A percentile compares a stretch with the other conserved stretches of the same genome.
phyloP scores from a whole-genome alignment of 2,797 vertebrate genomes.

The Coilia nasus region DNA sequence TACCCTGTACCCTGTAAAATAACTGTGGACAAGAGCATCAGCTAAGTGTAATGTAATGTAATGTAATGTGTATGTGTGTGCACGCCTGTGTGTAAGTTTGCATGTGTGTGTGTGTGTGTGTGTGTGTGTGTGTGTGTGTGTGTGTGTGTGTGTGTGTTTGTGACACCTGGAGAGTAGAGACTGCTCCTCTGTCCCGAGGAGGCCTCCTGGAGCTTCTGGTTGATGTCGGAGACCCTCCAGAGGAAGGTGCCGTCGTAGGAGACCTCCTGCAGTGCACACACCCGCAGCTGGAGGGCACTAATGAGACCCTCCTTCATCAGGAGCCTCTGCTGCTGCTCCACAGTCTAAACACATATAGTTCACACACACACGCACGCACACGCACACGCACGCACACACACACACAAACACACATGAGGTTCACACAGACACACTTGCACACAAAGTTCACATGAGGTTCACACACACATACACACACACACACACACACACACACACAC shows the following conservation, averaged over 20 bases:
- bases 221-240: constrained; percentile 81
- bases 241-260: constrained; percentile 81
- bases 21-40: no score
- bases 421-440: not conserved
- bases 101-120: not conserved
- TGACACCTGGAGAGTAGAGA: constrained; percentile 81
- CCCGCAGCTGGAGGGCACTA: constrained; percentile 73
- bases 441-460: not conserved
- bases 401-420: no score
- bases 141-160: not conserved
- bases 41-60: no score
- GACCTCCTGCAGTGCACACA: constrained; percentile 73
- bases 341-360: not conserved
- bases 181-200: constrained; percentile 72
- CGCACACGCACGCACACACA: no score
- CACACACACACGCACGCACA: not conserved
- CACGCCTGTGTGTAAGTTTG: no score
- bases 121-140: not conserved
- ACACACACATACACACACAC: not conserved
- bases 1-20: no score
- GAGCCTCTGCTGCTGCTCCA: constrained; percentile 74
- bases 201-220: constrained; percentile 76
- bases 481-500: constrained; percentile 16
- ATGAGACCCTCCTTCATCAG: constrained; percentile 75
- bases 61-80: no score